These are phyloP conservation scores for Euura saliciscinereae DNA, from an alignment of 1,140 invertebrate genomes.

Conservation along the genomic window DNA sequence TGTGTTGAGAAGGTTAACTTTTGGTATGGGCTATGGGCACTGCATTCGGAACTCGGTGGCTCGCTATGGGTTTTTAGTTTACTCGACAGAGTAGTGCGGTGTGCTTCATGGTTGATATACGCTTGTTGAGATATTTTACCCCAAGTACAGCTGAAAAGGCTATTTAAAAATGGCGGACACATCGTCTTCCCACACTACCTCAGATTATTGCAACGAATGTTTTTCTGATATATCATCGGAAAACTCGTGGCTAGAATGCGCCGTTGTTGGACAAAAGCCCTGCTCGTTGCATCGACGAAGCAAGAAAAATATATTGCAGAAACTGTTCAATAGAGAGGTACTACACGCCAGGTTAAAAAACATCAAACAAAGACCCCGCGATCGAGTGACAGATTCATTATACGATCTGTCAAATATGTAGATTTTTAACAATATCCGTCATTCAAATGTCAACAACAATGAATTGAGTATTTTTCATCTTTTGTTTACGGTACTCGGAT, in stretches of 20 bases:
- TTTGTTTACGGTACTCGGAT: too few species aligned
- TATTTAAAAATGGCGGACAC: slow-evolving; percentile 62
- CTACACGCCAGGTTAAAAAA: slow-evolving; percentile 37
- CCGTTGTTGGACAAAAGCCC: slow-evolving; percentile 49
- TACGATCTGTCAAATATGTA: slow-evolving; percentile 24
- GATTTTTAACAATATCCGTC: slow-evolving; percentile 8
- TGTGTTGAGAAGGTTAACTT: too few species aligned
- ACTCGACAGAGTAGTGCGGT: background rate
- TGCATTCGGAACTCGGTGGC: background rate
- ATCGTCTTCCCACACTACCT: slow-evolving; percentile 60
- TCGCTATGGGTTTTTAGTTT: background rate
- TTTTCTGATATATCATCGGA: slow-evolving; percentile 56
- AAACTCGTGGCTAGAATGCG: slow-evolving; percentile 43
- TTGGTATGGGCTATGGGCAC: too few species aligned
- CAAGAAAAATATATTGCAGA: slow-evolving; percentile 49
- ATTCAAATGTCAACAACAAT: background rate
- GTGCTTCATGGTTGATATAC: too few species aligned
- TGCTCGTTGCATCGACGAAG: slow-evolving; percentile 37
- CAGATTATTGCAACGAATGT: slow-evolving; percentile 55
- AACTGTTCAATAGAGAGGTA: slow-evolving; percentile 54
- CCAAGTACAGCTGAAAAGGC: slow-evolving; percentile 29
- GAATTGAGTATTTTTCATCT: too few species aligned
- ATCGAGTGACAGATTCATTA: slow-evolving; percentile 27
- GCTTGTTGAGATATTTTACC: too few species aligned
- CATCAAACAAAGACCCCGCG: slow-evolving; percentile 22